A percentile compares a stretch with the other conserved stretches of the same genome.
Conservation (phyloP, 2,113 vertebrate species). For the Grus americana region DNA sequence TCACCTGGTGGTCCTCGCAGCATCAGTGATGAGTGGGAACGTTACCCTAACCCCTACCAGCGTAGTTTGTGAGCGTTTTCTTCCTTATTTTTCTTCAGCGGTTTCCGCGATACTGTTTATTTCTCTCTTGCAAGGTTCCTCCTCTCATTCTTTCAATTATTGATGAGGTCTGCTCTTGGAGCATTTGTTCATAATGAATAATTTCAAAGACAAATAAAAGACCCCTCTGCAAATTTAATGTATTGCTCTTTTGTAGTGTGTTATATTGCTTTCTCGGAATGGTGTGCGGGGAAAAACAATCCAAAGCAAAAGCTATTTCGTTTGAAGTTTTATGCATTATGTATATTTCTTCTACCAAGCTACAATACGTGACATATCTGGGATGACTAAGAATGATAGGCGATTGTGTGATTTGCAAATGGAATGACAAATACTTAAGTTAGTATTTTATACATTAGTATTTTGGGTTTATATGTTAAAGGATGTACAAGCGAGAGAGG, state of each 20-base stretch:
- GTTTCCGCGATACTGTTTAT: not conserved
- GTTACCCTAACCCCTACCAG: not conserved
- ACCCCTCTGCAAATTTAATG: conserved; percentile 40
- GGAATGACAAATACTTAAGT: not conserved
- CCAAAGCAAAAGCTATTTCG: not conserved
- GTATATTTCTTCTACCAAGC: not conserved
- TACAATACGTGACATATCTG: not conserved
- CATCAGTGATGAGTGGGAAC: not conserved
- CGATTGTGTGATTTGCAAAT: not conserved
- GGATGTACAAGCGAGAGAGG: not conserved
- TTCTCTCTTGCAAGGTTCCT: conserved; percentile 25
- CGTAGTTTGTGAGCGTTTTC: not conserved
- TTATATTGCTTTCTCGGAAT: conserved; percentile 23
- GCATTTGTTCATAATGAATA: conserved; percentile 60
- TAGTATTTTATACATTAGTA: not conserved
- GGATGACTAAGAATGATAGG: not conserved
- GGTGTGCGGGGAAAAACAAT: not conserved
- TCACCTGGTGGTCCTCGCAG: fast-evolving
- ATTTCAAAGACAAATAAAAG: conserved; percentile 51
- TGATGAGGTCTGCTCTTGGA: conserved; percentile 39
- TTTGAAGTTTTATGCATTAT: conserved; percentile 12
- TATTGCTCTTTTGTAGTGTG: not conserved
- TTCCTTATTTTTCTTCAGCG: not conserved
- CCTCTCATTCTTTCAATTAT: conserved; percentile 49
- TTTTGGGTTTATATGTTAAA: not conserved